Evolutionary conservation across 1,140 invertebrate genomes (phyloP).

Genomic region (Aricia agestis): DNA sequence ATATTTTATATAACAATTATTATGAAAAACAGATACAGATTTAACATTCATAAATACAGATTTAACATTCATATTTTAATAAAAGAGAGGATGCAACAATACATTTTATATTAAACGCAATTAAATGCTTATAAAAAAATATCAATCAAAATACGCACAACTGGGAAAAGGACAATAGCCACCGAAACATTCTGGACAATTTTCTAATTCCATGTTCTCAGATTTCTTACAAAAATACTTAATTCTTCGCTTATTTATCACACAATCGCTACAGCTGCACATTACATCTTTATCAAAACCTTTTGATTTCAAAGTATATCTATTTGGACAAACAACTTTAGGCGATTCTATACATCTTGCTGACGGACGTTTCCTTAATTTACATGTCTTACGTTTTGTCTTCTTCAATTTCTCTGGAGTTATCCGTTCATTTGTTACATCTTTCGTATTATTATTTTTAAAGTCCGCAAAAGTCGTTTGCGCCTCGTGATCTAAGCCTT

Average conservation of each 20-base stretch:
- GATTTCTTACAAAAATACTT: neutral
- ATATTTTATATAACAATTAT: no score
- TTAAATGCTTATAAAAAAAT: neutral
- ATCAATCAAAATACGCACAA: neutral
- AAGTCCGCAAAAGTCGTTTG: neutral
- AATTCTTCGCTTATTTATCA: neutral
- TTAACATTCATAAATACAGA: no score
- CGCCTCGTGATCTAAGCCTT: neutral
- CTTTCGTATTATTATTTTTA: neutral
- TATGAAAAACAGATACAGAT: no score
- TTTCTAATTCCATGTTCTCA: neutral
- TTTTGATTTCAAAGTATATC: neutral
- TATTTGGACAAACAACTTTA: neutral
- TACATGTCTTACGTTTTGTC: neutral
- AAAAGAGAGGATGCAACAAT: neutral
- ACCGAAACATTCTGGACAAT: slow-evolving; percentile 5
- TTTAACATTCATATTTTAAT: no score
- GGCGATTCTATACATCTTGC: neutral
- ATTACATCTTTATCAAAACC: neutral
- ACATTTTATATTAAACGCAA: neutral
- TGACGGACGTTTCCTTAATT: neutral
- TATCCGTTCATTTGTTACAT: neutral
- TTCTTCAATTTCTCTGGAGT: neutral
- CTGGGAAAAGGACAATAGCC: neutral
- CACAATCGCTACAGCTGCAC: neutral